These are phyloP conservation scores for Scaptodrosophila latifasciaeformis DNA, from an alignment of 2,888 invertebrate genomes.

Conservation along the genomic window DNA sequence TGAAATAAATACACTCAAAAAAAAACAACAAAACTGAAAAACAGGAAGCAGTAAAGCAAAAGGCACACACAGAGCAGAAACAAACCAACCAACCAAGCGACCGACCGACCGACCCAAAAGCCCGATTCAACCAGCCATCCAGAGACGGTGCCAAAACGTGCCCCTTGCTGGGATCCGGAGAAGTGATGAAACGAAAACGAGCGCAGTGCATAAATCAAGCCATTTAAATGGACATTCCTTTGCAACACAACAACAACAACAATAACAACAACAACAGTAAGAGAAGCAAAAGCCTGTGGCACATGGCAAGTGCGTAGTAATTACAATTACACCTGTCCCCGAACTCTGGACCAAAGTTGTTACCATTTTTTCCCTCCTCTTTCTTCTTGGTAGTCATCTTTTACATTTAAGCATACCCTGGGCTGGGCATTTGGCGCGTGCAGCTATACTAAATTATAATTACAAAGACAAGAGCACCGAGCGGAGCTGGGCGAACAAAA, in stretches of 20 bases:
- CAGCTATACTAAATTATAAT: slow-evolving; percentile 61
- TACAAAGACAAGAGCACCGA: slow-evolving; percentile 22
- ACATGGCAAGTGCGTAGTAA: slow-evolving; percentile 39
- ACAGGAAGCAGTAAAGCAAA: slow-evolving; percentile 30
- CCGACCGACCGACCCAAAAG: too few species aligned
- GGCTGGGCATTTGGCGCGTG: slow-evolving; percentile 40
- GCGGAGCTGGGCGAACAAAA: too few species aligned
- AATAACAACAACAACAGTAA: slow-evolving; percentile 27
- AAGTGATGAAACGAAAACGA: not conserved
- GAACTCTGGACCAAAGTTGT: too few species aligned
- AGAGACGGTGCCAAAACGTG: not conserved
- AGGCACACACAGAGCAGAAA: not conserved
- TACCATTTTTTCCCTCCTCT: not conserved
- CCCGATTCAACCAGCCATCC: not conserved
- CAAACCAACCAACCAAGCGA: too few species aligned
- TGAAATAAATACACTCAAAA: slow-evolving; percentile 65
- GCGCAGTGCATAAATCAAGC: slow-evolving; percentile 55
- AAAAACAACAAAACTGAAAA: slow-evolving; percentile 22
- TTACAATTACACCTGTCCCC: slow-evolving; percentile 65
- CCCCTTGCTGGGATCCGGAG: too few species aligned
- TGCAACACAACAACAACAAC: slow-evolving; percentile 32
- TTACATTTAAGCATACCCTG: too few species aligned
- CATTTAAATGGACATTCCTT: slow-evolving; percentile 65
- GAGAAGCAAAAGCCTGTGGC: not conserved
- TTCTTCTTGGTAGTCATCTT: too few species aligned